Conservation (phyloP, 2,113 vertebrate species). For the Morone chrysops region DNA sequence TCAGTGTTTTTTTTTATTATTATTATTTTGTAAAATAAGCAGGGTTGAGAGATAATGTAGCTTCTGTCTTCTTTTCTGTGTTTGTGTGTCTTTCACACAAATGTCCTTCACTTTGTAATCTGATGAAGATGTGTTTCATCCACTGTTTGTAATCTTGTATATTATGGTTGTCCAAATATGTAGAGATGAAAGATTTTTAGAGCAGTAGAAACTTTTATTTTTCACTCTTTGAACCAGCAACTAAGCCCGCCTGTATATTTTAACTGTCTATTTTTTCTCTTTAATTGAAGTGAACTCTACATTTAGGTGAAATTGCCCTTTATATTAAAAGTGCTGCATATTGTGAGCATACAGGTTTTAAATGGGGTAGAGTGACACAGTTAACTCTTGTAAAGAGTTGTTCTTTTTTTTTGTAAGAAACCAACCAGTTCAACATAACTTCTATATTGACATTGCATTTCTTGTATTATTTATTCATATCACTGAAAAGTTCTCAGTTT, state of each 20-base stretch:
- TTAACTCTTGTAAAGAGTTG: conserved; percentile 74
- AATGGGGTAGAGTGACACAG: conserved; percentile 73
- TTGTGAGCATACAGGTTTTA: conserved; percentile 87
- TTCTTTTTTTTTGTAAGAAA: conserved; percentile 74
- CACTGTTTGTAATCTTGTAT: conserved; percentile 74
- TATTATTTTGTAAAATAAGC: conserved; percentile 6
- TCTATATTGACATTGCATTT: conserved; percentile 82
- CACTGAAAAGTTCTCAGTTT: conserved; percentile 79
- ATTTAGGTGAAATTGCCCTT: conserved; percentile 88
- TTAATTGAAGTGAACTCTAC: conserved; percentile 79
- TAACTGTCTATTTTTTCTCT: conserved; percentile 65
- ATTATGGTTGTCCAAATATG: conserved; percentile 72
- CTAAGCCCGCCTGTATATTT: conserved; percentile 74
- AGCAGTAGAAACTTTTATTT: conserved; percentile 79
- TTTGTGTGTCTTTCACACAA: conserved; percentile 53
- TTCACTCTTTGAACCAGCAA: conserved; percentile 79
- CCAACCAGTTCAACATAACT: conserved; percentile 77
- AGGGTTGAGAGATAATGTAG: conserved; percentile 72
- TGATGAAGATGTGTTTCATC: conserved; percentile 61
- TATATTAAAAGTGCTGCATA: conserved; percentile 88
- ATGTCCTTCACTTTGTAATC: conserved; percentile 58
- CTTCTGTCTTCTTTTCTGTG: conserved; percentile 60
- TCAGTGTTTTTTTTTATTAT: conserved; percentile 10
- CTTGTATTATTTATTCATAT: conserved; percentile 90
- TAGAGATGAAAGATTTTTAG: conserved; percentile 74